phyloP scores from a whole-genome alignment of 2,888 invertebrate species.

The Thyatira batis region DNA sequence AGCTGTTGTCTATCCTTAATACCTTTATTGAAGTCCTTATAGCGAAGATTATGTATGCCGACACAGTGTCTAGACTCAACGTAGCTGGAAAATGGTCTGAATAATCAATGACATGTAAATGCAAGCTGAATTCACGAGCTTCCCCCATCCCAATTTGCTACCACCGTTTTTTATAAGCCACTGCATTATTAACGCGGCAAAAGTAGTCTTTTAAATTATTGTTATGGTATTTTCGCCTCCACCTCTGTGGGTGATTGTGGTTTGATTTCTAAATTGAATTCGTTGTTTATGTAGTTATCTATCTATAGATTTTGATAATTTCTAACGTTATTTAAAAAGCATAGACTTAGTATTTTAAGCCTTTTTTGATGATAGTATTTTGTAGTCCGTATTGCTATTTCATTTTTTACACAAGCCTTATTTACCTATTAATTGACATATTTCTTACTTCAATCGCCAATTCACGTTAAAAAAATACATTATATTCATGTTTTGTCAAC shows the following conservation, averaged over 20 bases:
- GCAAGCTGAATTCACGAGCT: conserved; percentile 53
- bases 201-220: conserved; percentile 65
- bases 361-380: too few relatives aligned
- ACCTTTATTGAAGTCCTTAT: too few relatives aligned
- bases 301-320: too few relatives aligned
- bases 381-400: too few relatives aligned
- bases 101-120: conserved; percentile 72
- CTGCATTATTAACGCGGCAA: conserved; percentile 67
- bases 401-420: too few relatives aligned
- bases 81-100: conserved; percentile 37
- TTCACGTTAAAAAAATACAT: too few relatives aligned
- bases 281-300: not conserved
- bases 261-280: conserved; percentile 11
- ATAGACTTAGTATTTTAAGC: too few relatives aligned
- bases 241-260: conserved; percentile 38
- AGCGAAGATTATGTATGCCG: not conserved
- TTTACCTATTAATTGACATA: too few relatives aligned
- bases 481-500: not conserved
- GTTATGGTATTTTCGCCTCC: conserved; percentile 47
- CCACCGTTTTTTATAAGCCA: conserved; percentile 65
- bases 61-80: conserved; percentile 15
- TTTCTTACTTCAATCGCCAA: too few relatives aligned
- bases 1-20: too few relatives aligned
- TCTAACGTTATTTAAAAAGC: too few relatives aligned
- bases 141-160: conserved; percentile 48